These are phyloP conservation scores for Chauna torquata DNA, from an alignment of 2,113 vertebrate species.

Conservation along the genomic window DNA sequence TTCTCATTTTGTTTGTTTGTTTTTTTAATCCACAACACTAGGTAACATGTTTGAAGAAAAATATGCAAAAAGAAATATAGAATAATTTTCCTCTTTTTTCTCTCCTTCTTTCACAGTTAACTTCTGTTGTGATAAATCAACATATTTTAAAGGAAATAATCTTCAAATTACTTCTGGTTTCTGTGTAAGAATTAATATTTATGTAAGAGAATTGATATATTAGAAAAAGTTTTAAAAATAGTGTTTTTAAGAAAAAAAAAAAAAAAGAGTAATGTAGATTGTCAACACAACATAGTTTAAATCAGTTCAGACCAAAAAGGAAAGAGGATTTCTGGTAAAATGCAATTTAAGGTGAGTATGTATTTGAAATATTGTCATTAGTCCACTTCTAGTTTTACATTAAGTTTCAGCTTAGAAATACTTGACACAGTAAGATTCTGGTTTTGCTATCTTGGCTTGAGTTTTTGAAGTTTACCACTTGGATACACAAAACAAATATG, in stretches of 20 bases:
- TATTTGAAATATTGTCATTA: background rate
- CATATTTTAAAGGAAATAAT: background rate
- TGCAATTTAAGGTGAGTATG: background rate
- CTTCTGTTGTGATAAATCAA: background rate
- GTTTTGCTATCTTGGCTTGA: background rate
- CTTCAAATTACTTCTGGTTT: background rate
- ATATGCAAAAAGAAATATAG: background rate
- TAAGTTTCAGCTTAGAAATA: background rate
- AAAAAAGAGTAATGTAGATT: background rate
- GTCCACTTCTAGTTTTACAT: background rate
- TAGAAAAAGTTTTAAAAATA: background rate
- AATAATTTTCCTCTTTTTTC: background rate
- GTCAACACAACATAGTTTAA: background rate
- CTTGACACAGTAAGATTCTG: background rate
- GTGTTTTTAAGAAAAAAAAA: background rate
- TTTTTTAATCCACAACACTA: background rate
- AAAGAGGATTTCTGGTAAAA: background rate
- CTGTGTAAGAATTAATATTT: background rate
- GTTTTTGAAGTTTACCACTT: background rate
- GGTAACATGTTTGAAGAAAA: background rate
- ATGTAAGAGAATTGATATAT: background rate
- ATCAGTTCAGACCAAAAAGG: background rate
- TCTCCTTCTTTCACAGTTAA: background rate
- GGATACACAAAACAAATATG: background rate
- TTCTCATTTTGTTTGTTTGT: no score